Evolutionary conservation across 2,888 invertebrate genomes (phyloP).

Genomic region (Phyllotreta cruciferae): DNA sequence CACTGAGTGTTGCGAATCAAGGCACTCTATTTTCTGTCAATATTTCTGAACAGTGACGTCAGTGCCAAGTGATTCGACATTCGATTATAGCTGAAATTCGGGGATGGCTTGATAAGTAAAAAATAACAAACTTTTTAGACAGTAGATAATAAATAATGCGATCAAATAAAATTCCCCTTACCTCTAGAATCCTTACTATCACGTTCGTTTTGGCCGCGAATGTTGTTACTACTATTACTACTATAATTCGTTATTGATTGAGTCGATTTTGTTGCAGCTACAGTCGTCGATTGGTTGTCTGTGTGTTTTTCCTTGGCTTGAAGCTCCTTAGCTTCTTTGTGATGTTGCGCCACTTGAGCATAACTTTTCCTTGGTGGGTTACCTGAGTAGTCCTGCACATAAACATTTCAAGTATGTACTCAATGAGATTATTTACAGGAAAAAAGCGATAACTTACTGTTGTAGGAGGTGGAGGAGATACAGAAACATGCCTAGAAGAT

Average conservation of each 20-base stretch:
- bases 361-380: conserved; percentile 66
- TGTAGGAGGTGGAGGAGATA: conserved; percentile 34
- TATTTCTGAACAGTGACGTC: no score
- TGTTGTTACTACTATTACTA: conserved; percentile 36
- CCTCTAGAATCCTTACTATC: conserved; percentile 46
- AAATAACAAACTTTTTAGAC: not conserved
- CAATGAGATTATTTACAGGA: no score
- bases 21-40: no score
- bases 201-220: conserved; percentile 42
- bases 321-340: conserved; percentile 62
- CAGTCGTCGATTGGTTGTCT: conserved; percentile 33
- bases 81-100: no score
- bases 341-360: conserved; percentile 72
- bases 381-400: conserved; percentile 37
- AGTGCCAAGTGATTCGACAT: no score
- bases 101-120: not conserved
- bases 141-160: conserved; percentile 8
- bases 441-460: conserved; percentile 35
- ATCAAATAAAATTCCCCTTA: conserved; percentile 31
- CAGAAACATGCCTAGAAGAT: conserved; percentile 30
- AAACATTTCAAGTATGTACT: conserved; percentile 1
- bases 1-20: no score
- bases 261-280: conserved; percentile 37
- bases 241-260: conserved; percentile 38
- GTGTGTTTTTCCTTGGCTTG: conserved; percentile 48